phyloP scores from a whole-genome alignment of 2,797 vertebrate species.

The Coendou prehensilis region DNA sequence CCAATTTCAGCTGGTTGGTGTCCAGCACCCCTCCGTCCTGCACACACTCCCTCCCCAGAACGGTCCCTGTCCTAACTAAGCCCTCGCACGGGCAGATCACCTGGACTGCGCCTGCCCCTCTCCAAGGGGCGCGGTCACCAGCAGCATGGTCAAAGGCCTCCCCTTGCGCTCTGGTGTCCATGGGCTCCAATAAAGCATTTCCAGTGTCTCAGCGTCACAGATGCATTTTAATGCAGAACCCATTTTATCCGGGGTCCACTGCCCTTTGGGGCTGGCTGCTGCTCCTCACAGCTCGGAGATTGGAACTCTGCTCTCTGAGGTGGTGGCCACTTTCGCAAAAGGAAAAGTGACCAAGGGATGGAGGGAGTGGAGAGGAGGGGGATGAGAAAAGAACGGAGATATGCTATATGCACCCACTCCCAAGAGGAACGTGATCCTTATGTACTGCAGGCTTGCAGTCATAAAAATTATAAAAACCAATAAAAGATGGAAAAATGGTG shows the following conservation, averaged over 20 bases:
- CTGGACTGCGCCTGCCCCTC: not conserved
- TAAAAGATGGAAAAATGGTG: not conserved
- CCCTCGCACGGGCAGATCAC: not conserved
- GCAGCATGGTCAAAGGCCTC: not conserved
- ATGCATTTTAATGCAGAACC: not conserved
- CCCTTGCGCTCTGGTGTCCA: not conserved
- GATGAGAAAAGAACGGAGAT: not conserved
- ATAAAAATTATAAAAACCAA: not conserved
- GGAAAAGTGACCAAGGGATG: not conserved
- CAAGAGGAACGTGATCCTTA: too few relatives aligned
- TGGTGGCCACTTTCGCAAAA: not conserved
- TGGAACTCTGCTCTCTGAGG: not conserved
- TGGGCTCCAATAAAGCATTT: slow-evolving; percentile 28
- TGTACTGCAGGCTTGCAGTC: not conserved
- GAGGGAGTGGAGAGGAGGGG: not conserved
- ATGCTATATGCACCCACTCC: not conserved
- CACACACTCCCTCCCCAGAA: not conserved
- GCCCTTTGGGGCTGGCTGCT: not conserved
- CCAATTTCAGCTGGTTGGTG: not conserved
- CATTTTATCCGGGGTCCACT: not conserved
- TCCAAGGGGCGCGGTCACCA: not conserved
- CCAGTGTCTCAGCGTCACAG: not conserved
- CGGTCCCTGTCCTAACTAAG: not conserved
- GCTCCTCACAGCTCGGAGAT: not conserved
- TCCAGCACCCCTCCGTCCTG: not conserved